phyloP scores from a whole-genome alignment of 1,140 invertebrate species.

The Hormaphis cornu region DNA sequence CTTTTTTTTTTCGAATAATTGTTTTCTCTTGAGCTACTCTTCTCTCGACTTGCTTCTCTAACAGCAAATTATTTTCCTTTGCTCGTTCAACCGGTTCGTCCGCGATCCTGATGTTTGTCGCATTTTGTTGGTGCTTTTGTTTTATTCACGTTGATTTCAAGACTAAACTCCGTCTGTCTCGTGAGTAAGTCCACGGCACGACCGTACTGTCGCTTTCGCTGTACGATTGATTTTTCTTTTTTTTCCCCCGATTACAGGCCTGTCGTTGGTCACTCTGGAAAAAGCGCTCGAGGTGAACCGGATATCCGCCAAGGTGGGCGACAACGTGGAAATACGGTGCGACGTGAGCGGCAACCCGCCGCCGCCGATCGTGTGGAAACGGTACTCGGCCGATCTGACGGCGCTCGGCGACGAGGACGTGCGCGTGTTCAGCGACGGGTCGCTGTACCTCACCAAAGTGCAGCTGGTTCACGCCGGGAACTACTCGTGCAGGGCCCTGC shows the following conservation, averaged over 20 bases:
- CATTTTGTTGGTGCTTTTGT: background rate
- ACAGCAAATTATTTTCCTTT: too few species aligned
- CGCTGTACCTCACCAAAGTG: conserved; percentile 63
- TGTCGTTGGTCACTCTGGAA: conserved; percentile 62
- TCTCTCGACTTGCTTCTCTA: too few species aligned
- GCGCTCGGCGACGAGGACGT: conserved; percentile 54
- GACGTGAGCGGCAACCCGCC: conserved; percentile 61
- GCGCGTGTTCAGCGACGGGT: conserved; percentile 61
- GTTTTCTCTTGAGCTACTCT: too few species aligned
- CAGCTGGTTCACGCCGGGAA: conserved; percentile 70
- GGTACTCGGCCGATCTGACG: conserved; percentile 58
- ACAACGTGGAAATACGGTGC: conserved; percentile 73
- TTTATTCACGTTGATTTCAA: background rate
- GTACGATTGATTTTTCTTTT: too few species aligned
- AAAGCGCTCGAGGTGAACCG: conserved; percentile 63
- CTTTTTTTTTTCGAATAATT: too few species aligned
- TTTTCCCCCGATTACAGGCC: conserved; percentile 45
- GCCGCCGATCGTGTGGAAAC: conserved; percentile 62
- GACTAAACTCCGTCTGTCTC: background rate
- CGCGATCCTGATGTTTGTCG: too few species aligned
- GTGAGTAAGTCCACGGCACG: background rate
- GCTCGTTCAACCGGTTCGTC: too few species aligned
- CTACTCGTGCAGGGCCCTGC: conserved; percentile 67
- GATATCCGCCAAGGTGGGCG: conserved; percentile 58
- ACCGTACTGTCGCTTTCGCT: background rate